Base-by-base conservation (phyloP, 1,140 invertebrate species). In the Drosophila sturtevanti region DNA sequence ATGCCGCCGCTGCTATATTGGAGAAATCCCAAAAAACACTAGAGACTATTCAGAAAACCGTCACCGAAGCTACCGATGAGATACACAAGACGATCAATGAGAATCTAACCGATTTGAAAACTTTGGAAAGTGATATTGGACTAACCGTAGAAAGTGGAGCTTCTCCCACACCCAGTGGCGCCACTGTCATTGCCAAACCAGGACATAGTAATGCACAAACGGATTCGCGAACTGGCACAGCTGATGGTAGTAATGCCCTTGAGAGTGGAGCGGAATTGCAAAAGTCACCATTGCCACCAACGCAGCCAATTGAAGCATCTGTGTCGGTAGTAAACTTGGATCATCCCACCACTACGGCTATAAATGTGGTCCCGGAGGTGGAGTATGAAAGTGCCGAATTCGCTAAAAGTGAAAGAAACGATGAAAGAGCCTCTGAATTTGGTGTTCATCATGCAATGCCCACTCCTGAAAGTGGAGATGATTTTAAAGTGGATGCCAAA, bases 51-150 rank as follows among this genome's bases (percentile, higher is more conserved):
- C 80, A 90, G 22, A 90, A 81, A 35, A 84, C 77, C 7, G 89
- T 90, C 5, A 81, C 84, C 10, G 86, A 79, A 41, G 89, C 84
- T 52, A 90, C 87, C 41, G 79, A 86, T 34, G 91, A 91, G 68
- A 90, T 90, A 38, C 80, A 86, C 7, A 91, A 91, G 71, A 92
- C 90, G 27, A 90, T 92, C 11, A 80, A 65, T 55, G 91, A 92
- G 58, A 90, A 91, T 63, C 70, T 91, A 56, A 89, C 78, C 18
- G 91, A 90, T 71, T 56, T 89, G 7, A 91, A 90, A 60, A 91
- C 60, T 14, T 68, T 91, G 27, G 91, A 92, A 51, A 81, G 56
- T 11, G 89, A 92, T 52, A 68, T 91, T 11, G 76, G 76, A 14
- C 31, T 63, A 0, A 63, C 56, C 11, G 54, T 77, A n/a, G 73